Evolutionary conservation across 2,797 vertebrate genomes (phyloP).

Genomic region (Sphenopsis melanotis): DNA sequence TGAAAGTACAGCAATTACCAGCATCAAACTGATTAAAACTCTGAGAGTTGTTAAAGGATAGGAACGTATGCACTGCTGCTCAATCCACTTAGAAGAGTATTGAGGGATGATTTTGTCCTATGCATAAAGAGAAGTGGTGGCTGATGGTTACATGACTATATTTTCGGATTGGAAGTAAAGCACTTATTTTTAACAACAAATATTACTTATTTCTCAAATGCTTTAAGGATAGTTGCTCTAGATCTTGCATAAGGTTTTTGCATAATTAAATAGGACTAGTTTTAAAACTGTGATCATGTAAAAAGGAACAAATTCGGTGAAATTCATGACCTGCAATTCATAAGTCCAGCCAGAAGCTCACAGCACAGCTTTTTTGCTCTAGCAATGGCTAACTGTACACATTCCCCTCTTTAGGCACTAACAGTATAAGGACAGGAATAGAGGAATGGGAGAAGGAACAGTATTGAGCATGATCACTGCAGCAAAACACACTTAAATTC

Average conservation of each 20-base stretch:
- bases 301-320: background rate
- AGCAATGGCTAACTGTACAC: background rate
- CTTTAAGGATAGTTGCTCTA: background rate
- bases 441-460: background rate
- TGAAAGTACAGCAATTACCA: background rate
- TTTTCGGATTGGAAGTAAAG: background rate
- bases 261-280: background rate
- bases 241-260: background rate
- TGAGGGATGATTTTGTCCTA: background rate
- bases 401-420: background rate
- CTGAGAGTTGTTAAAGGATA: background rate
- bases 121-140: background rate
- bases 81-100: background rate
- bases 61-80: background rate
- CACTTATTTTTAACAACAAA: background rate
- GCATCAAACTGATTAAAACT: background rate
- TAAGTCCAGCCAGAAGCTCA: background rate
- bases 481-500: background rate
- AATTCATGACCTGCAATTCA: background rate
- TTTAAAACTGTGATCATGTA: background rate
- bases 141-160: background rate
- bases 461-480: fast-evolving
- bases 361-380: background rate
- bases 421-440: background rate
- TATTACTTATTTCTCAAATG: background rate